Evolutionary conservation across 2,888 invertebrate genomes (phyloP).

Genomic region (Scaptomyza caliginosa): DNA sequence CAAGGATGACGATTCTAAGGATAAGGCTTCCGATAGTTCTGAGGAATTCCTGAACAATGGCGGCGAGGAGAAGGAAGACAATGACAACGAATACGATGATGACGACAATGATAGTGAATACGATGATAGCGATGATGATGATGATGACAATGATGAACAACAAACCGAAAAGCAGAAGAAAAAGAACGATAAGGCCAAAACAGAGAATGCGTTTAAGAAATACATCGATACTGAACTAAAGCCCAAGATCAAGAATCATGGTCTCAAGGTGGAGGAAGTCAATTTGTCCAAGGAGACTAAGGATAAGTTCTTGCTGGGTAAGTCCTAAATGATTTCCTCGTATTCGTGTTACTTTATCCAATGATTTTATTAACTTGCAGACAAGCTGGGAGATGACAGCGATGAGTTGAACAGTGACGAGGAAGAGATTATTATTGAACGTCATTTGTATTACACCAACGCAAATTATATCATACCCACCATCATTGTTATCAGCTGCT

Average conservation of each 20-base stretch:
- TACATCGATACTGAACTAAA: constrained; percentile 54
- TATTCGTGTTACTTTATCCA: neutral
- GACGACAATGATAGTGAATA: constrained; percentile 55
- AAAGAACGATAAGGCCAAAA: constrained; percentile 43
- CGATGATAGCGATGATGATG: constrained; percentile 66
- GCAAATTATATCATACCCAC: constrained; percentile 86
- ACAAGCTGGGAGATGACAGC: constrained; percentile 74
- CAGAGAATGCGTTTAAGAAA: constrained; percentile 28
- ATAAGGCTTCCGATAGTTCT: constrained; percentile 43
- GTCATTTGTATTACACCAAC: constrained; percentile 83
- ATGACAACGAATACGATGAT: constrained; percentile 43
- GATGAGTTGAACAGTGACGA: constrained; percentile 75
- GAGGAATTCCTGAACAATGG: constrained; percentile 76
- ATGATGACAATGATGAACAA: constrained; percentile 64
- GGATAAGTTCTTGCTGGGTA: constrained; percentile 81
- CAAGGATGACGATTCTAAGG: constrained; percentile 35
- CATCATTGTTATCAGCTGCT: constrained; percentile 86
- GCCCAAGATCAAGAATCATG: constrained; percentile 72
- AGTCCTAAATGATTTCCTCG: constrained; percentile 24
- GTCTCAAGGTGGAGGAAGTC: constrained; percentile 80
- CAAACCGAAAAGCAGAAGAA: constrained; percentile 53
- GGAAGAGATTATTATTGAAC: constrained; percentile 83
- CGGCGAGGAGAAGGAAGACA: constrained; percentile 79
- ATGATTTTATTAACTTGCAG: constrained; percentile 45
- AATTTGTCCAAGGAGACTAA: constrained; percentile 78